Percentiles rank a stretch among this genome's conserved stretches.
Conservation (phyloP, 2,888 invertebrate species). For the Ashinkailepas kermadecensis region DNA sequence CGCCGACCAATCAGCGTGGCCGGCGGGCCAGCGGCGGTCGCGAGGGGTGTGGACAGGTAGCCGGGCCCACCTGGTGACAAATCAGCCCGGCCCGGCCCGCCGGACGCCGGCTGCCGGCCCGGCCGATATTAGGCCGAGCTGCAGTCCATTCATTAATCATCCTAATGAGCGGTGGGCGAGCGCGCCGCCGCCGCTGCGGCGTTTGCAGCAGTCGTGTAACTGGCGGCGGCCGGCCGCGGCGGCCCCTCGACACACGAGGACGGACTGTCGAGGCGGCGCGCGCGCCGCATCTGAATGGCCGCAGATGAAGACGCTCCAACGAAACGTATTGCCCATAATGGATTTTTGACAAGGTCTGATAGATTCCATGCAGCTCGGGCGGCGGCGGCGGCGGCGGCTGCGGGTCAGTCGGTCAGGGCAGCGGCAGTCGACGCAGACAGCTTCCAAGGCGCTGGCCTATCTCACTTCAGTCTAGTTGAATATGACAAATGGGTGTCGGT, state of each 20-base stretch:
- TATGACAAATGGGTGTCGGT: too few species aligned
- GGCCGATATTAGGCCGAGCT: not conserved
- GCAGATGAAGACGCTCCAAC: not conserved
- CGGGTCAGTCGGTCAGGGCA: not conserved
- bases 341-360: constrained; percentile 13
- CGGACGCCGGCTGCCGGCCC: not conserved
- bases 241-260: not conserved
- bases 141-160: constrained; percentile 8
- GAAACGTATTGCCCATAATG: not conserved
- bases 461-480: too few species aligned
- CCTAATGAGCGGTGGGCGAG: not conserved
- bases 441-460: too few species aligned
- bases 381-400: not conserved
- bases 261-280: not conserved
- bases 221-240: not conserved
- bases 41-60: constrained; percentile 3
- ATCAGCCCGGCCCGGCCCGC: not conserved
- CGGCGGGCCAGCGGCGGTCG: not conserved
- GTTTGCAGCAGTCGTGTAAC: not conserved
- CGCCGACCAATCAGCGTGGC: not conserved
- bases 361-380: not conserved
- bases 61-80: constrained; percentile 2
- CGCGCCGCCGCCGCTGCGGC: too few species aligned
- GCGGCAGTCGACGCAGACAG: not conserved
- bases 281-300: not conserved